Base-by-base conservation (phyloP, 2,797 vertebrate genomes). In the Sarcophilus harrisii region DNA sequence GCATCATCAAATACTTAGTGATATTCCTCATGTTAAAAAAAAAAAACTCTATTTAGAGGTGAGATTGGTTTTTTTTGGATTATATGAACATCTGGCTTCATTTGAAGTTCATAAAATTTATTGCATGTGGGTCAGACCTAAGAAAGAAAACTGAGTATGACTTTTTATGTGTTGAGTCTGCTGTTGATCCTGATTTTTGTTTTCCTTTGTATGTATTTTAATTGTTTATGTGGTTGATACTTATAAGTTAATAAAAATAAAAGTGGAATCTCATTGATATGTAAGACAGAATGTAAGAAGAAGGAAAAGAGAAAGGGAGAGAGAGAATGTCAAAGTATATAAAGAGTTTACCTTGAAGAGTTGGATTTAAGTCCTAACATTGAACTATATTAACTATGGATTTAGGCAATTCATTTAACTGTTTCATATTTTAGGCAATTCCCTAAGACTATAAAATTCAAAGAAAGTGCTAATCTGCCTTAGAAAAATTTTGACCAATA, bases 101-200 rank as follows among this genome's bases (percentile, higher is more conserved):
- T 57, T 2, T 54, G 60, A 73, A 92, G 57, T 93, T 92, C 97
- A 92, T 28, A 57, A 90, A 95, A 93, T 94, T 55, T 94, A 91
- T 0, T 9, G 93, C 59, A 55, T 24, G 10, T 90, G 45, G 93
- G 91, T 81, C 92, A 94, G 38, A 54, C 91, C 90, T 90, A 91
- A 52, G 73, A n/a, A 66, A 91, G 59, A 6, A 89, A n/a, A 29
- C 11, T 29, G 5, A 55, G 29, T 58, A 92, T n/a, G 90, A 32
- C 87, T 5, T 27, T 16, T 2, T 28, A 28, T 49, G 73, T 87
- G 9, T 45, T 90, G 90, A 52, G 52, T n/a, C 30, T 57, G 18
- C 90, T 90, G 4, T 52, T 30, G 89, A 57, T 11, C 10, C 52
- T 89, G 73, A 58, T 11, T 94, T 94, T 93, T 58, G 91, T 91